A percentile compares a stretch with the other conserved stretches of the same genome.
phyloP scores from a whole-genome alignment of 2,113 vertebrate genomes.

The sheep (Ovis aries) region ARS-UI_Ramb_v3.0 NC_056073.1:15680501-15681000 shows the following conservation, averaged over 20 bases:
- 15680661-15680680: neutral
- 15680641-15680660: neutral
- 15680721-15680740: neutral
- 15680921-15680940: neutral
- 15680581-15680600: neutral
- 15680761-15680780: neutral
- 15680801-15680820: neutral
- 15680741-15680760: neutral
- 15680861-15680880: neutral
- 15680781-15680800: neutral
- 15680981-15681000: neutral
- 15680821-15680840: neutral
- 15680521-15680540: neutral
- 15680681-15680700: neutral
- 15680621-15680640: neutral
- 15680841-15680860: neutral
- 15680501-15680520: neutral
- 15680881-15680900: neutral
- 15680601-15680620: neutral
- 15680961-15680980: neutral
- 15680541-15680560: neutral
- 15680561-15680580: neutral
- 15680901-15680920: neutral
- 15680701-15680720: neutral
- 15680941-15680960: neutral